A percentile compares a stretch with the other conserved stretches of the same genome.
Conservation (phyloP, 2,113 vertebrate genomes). For the Cyprinodon brontotheroides region DNA sequence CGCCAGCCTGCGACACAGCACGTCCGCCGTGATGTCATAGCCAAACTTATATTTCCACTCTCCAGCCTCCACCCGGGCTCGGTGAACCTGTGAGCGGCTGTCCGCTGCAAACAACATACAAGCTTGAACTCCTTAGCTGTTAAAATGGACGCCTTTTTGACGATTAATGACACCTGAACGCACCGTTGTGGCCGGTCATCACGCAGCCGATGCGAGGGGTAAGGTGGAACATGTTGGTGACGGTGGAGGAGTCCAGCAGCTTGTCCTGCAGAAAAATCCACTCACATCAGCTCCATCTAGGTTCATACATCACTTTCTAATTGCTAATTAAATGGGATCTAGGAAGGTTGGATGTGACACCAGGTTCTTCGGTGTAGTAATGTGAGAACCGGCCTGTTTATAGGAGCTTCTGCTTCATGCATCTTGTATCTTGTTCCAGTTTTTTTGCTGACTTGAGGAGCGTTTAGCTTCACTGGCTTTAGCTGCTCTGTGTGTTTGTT, state of each 20-base stretch:
- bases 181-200: conserved; percentile 82
- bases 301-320: background rate
- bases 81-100: conserved; percentile 83
- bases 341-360: background rate
- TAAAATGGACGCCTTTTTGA: too few species aligned
- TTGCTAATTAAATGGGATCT: background rate
- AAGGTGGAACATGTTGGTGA: conserved; percentile 81
- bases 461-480: conserved; percentile 31
- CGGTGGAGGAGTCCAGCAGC: conserved; percentile 78
- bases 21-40: conserved; percentile 80
- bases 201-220: conserved; percentile 81
- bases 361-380: background rate
- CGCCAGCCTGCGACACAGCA: conserved; percentile 79
- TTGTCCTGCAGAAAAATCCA: conserved; percentile 71
- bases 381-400: background rate
- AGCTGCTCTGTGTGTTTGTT: conserved; percentile 11
- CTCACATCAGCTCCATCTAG: background rate
- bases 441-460: conserved; percentile 12
- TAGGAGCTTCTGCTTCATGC: background rate
- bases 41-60: conserved; percentile 85
- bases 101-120: conserved; percentile 63
- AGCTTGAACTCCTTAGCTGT: too few species aligned
- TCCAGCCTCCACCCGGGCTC: conserved; percentile 78
- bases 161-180: background rate
- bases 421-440: conserved; percentile 12